These are phyloP conservation scores for Anoplopoma fimbria DNA, from an alignment of 2,113 vertebrate species.

Conservation along the genomic window DNA sequence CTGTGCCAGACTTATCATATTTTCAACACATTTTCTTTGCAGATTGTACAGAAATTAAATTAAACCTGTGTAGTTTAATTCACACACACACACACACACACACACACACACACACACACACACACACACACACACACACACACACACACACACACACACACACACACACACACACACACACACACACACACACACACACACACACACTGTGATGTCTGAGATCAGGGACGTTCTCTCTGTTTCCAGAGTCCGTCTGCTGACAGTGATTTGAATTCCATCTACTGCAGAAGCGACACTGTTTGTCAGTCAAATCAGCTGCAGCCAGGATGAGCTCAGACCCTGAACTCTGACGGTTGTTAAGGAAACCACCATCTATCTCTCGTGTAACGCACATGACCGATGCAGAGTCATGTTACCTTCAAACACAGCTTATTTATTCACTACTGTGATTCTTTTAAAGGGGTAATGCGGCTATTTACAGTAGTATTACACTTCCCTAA, in stretches of 20 bases:
- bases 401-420: not conserved
- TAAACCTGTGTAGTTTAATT: too few species aligned
- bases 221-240: not conserved
- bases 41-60: not conserved
- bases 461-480: too few species aligned
- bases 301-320: slow-evolving; percentile 64
- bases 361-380: slow-evolving; percentile 2
- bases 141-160: too few species aligned
- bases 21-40: not conserved
- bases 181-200: too few species aligned
- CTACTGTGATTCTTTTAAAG: too few species aligned
- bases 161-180: too few species aligned
- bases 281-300: slow-evolving; percentile 3
- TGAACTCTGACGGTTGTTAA: not conserved
- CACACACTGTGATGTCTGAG: not conserved
- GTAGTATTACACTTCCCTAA: too few species aligned
- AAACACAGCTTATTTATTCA: not conserved
- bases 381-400: not conserved
- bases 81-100: too few species aligned
- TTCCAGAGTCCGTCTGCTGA: not conserved
- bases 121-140: too few species aligned
- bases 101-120: too few species aligned
- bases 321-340: not conserved
- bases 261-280: slow-evolving; percentile 48
- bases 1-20: not conserved